Conservation (phyloP, 2,797 vertebrate species). For the Diplodus sargus region DNA sequence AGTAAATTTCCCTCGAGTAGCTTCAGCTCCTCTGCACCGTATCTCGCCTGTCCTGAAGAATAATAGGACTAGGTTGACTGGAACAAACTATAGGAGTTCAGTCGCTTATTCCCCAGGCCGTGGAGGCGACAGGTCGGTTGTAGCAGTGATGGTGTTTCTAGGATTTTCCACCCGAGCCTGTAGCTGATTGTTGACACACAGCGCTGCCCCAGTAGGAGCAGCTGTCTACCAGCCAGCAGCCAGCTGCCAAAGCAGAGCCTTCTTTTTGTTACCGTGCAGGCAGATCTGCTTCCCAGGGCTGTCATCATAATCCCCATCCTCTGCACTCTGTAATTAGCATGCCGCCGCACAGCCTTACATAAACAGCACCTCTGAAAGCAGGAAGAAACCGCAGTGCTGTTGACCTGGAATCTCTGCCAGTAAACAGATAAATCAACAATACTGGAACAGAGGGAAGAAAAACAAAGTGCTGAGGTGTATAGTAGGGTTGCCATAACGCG, state of each 20-base stretch:
- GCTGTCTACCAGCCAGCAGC: conserved; percentile 46
- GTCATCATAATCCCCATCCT: conserved; percentile 81
- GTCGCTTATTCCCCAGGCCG: not conserved
- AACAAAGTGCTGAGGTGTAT: conserved; percentile 48
- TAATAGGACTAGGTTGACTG: not conserved
- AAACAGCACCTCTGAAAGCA: conserved; percentile 79
- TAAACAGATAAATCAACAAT: conserved; percentile 74
- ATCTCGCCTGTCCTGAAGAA: not conserved
- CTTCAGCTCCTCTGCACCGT: too few species aligned
- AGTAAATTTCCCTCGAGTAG: not conserved
- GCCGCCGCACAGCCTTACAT: conserved; percentile 79
- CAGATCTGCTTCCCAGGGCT: conserved; percentile 76
- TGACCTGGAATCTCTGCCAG: conserved; percentile 71
- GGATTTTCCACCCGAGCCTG: conserved; percentile 14
- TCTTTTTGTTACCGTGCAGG: conserved; percentile 59
- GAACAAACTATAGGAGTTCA: not conserved
- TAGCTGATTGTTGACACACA: conserved; percentile 18
- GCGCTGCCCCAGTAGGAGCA: conserved; percentile 33
- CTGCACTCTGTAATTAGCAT: conserved; percentile 83
- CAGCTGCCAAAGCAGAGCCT: conserved; percentile 49
- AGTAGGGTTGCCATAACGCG: conserved; percentile 51
- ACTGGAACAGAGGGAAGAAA: conserved; percentile 50
- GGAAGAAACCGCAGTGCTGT: conserved; percentile 61
- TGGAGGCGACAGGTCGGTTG: not conserved
- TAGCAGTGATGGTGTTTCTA: conserved; percentile 10